Evolutionary conservation across 1,140 invertebrate genomes (phyloP).

Genomic region (Bactericera cockerelli): DNA sequence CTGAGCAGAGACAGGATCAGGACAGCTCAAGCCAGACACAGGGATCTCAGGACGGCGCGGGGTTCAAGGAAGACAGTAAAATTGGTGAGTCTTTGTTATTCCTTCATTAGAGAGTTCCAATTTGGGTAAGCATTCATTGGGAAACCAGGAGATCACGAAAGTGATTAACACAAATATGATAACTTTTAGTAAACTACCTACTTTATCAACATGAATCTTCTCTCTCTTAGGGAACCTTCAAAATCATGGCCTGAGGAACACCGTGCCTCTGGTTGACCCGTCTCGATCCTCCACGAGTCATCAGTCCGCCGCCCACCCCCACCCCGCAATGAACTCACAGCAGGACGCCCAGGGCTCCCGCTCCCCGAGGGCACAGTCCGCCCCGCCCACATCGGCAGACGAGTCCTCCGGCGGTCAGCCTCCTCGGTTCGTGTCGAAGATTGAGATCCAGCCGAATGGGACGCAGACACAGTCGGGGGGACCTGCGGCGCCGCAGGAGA

Average conservation of each 20-base stretch:
- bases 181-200: too few species aligned
- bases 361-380: constrained; percentile 52
- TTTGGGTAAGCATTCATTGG: too few species aligned
- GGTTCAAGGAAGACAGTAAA: constrained; percentile 5
- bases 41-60: constrained; percentile 11
- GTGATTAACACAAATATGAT: too few species aligned
- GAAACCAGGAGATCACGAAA: too few species aligned
- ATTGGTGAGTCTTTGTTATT: too few species aligned
- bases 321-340: neutral
- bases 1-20: constrained; percentile 3
- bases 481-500: too few species aligned
- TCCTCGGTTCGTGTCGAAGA: constrained; percentile 33
- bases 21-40: constrained; percentile 15
- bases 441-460: constrained; percentile 30
- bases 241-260: constrained; percentile 55
- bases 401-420: neutral
- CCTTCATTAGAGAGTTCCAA: too few species aligned
- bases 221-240: constrained; percentile 30
- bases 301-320: constrained; percentile 26
- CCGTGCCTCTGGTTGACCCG: constrained; percentile 33
- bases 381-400: constrained; percentile 32
- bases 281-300: too few species aligned
- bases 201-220: neutral
- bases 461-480: constrained; percentile 26
- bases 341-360: constrained; percentile 35